Percentiles rank a stretch among this genome's conserved stretches.
Evolutionary conservation across 2,113 vertebrate genomes (phyloP).

Genomic region (Brevimyrus niger): DNA sequence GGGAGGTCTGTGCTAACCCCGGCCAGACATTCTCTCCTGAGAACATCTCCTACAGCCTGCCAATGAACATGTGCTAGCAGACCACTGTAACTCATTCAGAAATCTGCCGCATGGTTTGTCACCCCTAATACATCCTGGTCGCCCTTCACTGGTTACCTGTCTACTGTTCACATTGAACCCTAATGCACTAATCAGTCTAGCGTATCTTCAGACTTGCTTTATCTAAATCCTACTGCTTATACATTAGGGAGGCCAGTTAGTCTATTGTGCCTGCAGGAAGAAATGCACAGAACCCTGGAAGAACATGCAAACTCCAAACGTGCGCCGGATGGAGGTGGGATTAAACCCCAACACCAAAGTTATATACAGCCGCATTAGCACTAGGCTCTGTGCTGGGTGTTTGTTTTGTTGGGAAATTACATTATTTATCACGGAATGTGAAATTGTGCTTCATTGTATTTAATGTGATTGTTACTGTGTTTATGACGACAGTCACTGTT

Average conservation of each 20-base stretch:
- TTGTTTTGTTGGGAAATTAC: background rate
- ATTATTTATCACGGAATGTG: background rate
- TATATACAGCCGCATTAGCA: background rate
- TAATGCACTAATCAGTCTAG: background rate
- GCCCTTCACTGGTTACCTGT: background rate
- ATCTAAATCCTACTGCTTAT: background rate
- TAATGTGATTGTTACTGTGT: background rate
- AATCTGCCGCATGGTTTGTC: background rate
- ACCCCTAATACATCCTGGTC: background rate
- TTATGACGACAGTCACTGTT: background rate
- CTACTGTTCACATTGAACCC: background rate
- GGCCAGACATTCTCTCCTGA: background rate
- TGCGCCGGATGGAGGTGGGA: background rate
- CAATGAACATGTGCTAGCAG: too few species aligned
- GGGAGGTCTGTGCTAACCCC: background rate
- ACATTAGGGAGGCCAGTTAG: background rate
- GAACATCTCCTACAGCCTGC: background rate
- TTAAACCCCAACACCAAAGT: background rate
- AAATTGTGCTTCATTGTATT: background rate
- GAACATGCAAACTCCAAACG: background rate
- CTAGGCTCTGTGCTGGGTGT: background rate
- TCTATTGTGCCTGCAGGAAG: background rate
- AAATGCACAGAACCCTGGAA: background rate
- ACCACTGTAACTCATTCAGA: too few species aligned
- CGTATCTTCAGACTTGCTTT: background rate